These are phyloP conservation scores for Psophia crepitans DNA, from an alignment of 2,113 vertebrate genomes.

Conservation along the genomic window DNA sequence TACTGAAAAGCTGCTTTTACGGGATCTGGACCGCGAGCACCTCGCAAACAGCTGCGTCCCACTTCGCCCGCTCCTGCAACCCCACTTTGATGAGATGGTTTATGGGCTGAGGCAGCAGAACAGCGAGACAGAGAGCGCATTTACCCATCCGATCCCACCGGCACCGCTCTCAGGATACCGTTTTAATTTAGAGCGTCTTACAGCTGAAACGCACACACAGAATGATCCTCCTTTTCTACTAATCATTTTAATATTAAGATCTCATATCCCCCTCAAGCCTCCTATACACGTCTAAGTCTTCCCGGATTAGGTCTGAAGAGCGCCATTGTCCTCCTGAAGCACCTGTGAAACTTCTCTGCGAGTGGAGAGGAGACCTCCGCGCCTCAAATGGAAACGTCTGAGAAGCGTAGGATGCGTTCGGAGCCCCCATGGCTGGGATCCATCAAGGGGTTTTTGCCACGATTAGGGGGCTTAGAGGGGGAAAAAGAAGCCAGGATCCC, in stretches of 20 bases:
- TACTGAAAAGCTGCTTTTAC: conserved; percentile 57
- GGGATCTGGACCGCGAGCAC: background rate
- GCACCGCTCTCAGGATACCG: background rate
- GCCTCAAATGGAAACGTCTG: background rate
- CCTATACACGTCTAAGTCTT: background rate
- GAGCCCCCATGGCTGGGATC: background rate
- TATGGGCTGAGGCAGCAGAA: conserved; percentile 26
- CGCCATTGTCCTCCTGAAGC: conserved; percentile 37
- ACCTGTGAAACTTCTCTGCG: conserved; percentile 31
- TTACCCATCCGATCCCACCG: conserved; percentile 5
- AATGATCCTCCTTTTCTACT: conserved; percentile 36
- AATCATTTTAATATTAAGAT: conserved; percentile 59
- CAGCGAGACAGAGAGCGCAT: background rate
- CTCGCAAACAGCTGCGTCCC: conserved; percentile 22
- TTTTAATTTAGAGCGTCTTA: conserved; percentile 45
- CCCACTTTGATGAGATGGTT: conserved; percentile 30
- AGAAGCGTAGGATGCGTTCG: background rate
- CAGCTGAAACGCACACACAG: background rate
- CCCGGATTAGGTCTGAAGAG: conserved; percentile 23
- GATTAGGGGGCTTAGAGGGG: background rate
- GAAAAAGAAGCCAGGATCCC: background rate
- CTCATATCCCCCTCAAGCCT: conserved; percentile 41
- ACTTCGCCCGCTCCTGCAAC: background rate
- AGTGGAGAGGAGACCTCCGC: background rate
- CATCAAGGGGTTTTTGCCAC: background rate